Evolutionary conservation across 2,797 vertebrate species (phyloP), one percentile per base, ranked within the genome.

Genomic region (Microchirus variegatus): DNA sequence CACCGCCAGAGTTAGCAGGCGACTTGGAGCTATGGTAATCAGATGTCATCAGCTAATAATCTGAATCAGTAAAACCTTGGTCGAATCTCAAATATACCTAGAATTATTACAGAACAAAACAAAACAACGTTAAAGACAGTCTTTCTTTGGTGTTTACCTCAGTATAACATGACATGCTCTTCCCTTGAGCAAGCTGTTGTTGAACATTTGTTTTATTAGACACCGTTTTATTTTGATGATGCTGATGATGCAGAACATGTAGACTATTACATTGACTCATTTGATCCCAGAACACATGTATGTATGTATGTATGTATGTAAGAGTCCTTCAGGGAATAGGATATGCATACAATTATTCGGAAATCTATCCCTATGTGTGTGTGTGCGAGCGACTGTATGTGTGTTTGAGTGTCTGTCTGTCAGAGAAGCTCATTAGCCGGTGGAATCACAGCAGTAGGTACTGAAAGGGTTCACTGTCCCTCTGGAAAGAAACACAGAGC

Each of bases 151-250:
- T 54, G 13, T 19, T 76, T 65, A 68, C 83, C 81, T 84, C 79
- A 85, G 80, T 59, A 59, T 72, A 87, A 72, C 5, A 71, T 85
- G 86, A 86, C 85, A 84, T 53, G 26, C 78, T 66, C 53, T 15
- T 77, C 76, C 70, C 87, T 57, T 10, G 8, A 75, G 83, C 48
- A 52, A 74, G 41, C 48, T 59, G 70, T 85, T 85, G 85, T 79
- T 86, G 77, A 81, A 85, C 77, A 67, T 69, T 70, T 86, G 81
- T 85, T 82, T 84, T 84, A 86, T 88, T 75, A 69, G 81, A 79
- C 73, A 74, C 46, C 46, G 80, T 77, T 75, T 65, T 7, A 31
- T 47, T 78, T 73, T 73, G 74, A 70, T 35, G 58, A 10, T 46
- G 57, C 43, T 57, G 73, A 67, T 81, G 86, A 75, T 76, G 82